Evolutionary conservation across 2,888 invertebrate genomes (phyloP).

Genomic region (Lasioglossum morio): DNA sequence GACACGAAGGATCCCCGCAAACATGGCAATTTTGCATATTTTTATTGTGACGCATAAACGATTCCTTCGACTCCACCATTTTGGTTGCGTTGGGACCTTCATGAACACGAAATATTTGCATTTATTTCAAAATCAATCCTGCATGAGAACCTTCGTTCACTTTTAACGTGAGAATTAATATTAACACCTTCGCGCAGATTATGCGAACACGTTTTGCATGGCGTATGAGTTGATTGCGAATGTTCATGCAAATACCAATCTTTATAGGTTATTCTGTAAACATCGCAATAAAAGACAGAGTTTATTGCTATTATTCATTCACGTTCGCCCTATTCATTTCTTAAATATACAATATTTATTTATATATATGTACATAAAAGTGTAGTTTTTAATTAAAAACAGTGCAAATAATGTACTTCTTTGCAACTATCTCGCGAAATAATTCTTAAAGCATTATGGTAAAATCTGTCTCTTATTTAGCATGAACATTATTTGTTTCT

Average conservation of each 20-base stretch:
- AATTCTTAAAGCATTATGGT: not conserved
- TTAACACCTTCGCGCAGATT: not conserved
- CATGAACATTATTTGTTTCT: too few species aligned
- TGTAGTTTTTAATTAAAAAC: too few species aligned
- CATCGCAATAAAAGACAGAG: not conserved
- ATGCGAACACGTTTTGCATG: not conserved
- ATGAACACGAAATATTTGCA: conserved; percentile 9
- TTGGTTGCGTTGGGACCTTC: not conserved
- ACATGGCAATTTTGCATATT: conserved; percentile 35
- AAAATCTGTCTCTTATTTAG: too few species aligned
- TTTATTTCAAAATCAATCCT: conserved; percentile 4
- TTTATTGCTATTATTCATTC: not conserved
- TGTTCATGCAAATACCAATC: not conserved
- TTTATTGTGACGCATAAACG: conserved; percentile 2
- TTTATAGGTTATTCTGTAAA: not conserved
- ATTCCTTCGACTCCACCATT: not conserved
- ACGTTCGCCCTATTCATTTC: not conserved
- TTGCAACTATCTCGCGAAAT: not conserved
- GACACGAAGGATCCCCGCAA: conserved; percentile 40
- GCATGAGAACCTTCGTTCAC: conserved; percentile 1
- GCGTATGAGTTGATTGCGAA: not conserved
- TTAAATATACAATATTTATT: too few species aligned
- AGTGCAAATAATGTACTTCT: not conserved
- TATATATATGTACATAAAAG: too few species aligned
- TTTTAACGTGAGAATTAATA: conserved; percentile 6